Percentiles rank a stretch among this genome's conserved stretches.
Evolutionary conservation across 2,888 invertebrate genomes (phyloP).

Genomic region (Zygaena filipendulae): DNA sequence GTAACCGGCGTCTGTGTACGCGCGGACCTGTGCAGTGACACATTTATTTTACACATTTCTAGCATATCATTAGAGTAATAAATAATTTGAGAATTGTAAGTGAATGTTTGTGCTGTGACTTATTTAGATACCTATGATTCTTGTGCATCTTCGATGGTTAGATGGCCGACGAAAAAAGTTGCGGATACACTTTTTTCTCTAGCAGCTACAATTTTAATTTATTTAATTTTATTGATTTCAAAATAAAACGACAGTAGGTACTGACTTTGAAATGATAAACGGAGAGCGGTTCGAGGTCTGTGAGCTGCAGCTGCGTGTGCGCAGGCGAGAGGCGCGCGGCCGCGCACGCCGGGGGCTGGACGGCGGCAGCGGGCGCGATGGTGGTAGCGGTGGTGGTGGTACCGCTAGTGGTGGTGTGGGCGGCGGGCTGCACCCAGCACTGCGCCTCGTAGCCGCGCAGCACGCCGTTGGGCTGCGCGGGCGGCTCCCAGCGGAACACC

Average conservation of each 20-base stretch:
- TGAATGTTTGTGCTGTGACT: too few relatives aligned
- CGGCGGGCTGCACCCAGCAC: slow-evolving; percentile 70
- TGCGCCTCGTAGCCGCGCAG: slow-evolving; percentile 77
- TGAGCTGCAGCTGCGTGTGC: slow-evolving; percentile 67
- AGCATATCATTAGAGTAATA: too few relatives aligned
- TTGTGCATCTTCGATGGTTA: too few relatives aligned
- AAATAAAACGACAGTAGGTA: too few relatives aligned
- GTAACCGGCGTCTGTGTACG: slow-evolving; percentile 81
- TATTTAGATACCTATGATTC: too few relatives aligned
- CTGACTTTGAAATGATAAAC: slow-evolving; percentile 83
- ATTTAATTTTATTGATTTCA: too few relatives aligned
- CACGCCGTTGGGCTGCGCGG: slow-evolving; percentile 78
- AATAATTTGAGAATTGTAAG: too few relatives aligned
- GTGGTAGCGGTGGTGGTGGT: too few relatives aligned
- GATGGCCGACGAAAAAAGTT: too few relatives aligned
- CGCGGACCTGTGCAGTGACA: slow-evolving; percentile 87
- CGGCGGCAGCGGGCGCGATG: slow-evolving; percentile 20
- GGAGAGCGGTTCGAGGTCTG: slow-evolving; percentile 68
- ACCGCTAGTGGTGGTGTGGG: slow-evolving; percentile 5
- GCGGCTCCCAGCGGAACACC: slow-evolving; percentile 84
- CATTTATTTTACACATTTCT: too few relatives aligned
- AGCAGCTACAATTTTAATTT: too few relatives aligned
- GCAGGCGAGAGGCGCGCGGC: slow-evolving; percentile 54
- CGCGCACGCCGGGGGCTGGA: slow-evolving; percentile 62
- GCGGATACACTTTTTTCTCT: too few relatives aligned